phyloP scores from a whole-genome alignment of 2,888 invertebrate species.

The Protodeltote pygarga region DNA sequence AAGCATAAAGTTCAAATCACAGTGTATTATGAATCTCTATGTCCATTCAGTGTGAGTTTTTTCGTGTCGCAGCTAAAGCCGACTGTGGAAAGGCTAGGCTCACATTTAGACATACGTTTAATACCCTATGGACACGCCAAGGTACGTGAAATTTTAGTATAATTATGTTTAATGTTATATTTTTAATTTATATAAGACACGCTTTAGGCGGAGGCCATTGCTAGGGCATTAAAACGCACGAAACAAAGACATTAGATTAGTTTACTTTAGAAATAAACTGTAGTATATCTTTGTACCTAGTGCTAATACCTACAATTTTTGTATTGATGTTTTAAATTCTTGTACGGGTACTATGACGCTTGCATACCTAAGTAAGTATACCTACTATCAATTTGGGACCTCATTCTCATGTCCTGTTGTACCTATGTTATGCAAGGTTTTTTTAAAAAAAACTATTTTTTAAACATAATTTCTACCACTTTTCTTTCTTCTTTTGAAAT shows the following conservation, averaged over 20 bases:
- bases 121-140: slow-evolving; percentile 93
- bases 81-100: slow-evolving; percentile 85
- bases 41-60: slow-evolving; percentile 92
- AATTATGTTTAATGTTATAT: slow-evolving; percentile 26
- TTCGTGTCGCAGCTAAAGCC: slow-evolving; percentile 89
- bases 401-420: no score
- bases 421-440: no score
- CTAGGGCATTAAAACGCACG: slow-evolving; percentile 24
- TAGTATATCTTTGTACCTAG: slow-evolving; percentile 10
- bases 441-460: no score
- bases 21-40: slow-evolving; percentile 92
- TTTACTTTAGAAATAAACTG: slow-evolving; percentile 6
- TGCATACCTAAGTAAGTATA: no score
- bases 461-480: no score
- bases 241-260: slow-evolving; percentile 31
- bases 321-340: no score
- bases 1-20: slow-evolving; percentile 52
- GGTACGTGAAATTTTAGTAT: slow-evolving; percentile 69
- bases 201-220: slow-evolving; percentile 15
- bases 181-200: slow-evolving; percentile 33
- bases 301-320: no score
- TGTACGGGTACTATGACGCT: no score
- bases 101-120: slow-evolving; percentile 88
- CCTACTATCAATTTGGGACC: no score
- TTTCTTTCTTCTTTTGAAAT: no score